These are phyloP conservation scores for Drosophila orosa DNA, from an alignment of 1,140 invertebrate genomes.

Conservation along the genomic window DNA sequence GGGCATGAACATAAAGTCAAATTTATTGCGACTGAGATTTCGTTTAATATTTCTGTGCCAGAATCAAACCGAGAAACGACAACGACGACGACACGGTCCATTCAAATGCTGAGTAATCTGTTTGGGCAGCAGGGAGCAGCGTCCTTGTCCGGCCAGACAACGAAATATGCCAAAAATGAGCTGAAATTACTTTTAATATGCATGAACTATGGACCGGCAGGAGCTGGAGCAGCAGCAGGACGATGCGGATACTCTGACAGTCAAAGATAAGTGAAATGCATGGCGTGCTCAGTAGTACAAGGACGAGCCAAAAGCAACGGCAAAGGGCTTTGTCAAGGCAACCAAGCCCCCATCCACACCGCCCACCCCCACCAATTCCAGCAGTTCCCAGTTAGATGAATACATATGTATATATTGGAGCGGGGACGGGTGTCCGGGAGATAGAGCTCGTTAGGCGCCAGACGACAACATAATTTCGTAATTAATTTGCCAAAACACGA, in stretches of 20 bases:
- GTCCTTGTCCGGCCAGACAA: constrained; percentile 49
- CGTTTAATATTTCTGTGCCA: constrained; percentile 56
- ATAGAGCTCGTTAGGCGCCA: constrained; percentile 63
- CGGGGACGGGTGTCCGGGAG: constrained; percentile 22
- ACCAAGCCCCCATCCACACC: not conserved
- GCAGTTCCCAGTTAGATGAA: constrained; percentile 12
- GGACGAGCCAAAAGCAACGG: constrained; percentile 16
- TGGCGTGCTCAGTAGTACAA: constrained; percentile 26
- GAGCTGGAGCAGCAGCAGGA: constrained; percentile 8
- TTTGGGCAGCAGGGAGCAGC: constrained; percentile 20
- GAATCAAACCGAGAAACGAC: constrained; percentile 51
- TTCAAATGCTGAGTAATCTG: constrained; percentile 74
- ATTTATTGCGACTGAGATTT: constrained; percentile 78
- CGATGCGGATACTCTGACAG: constrained; percentile 54
- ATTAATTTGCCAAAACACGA: constrained; percentile 83
- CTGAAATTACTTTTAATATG: constrained; percentile 79
- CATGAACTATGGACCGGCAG: constrained; percentile 27
- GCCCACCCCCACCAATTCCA: not conserved
- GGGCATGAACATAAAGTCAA: constrained; percentile 80
- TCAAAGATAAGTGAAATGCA: constrained; percentile 77
- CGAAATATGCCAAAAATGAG: constrained; percentile 78
- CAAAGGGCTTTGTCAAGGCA: constrained; percentile 44
- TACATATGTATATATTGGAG: constrained; percentile 43
- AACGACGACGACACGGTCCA: constrained; percentile 40
- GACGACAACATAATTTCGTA: constrained; percentile 81